Evolutionary conservation across 1,140 invertebrate species (phyloP).

Genomic region (Gerris buenoi): DNA sequence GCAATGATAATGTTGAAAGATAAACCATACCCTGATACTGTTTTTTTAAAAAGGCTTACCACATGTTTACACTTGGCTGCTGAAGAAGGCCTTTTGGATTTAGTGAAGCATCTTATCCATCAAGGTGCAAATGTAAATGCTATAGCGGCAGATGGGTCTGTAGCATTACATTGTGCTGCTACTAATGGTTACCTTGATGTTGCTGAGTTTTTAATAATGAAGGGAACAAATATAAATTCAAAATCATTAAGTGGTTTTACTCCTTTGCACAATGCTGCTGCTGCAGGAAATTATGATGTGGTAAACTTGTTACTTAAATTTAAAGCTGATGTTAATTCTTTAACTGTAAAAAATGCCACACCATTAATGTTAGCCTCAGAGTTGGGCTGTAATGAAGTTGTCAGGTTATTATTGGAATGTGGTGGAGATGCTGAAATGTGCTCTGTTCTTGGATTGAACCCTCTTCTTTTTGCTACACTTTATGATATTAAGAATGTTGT

Average conservation of each 20-base stretch:
- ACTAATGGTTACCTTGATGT: neutral
- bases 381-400: neutral
- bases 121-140: neutral
- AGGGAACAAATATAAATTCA: neutral
- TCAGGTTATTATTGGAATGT: neutral
- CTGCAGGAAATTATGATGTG: neutral
- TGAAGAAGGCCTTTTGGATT: neutral
- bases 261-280: neutral
- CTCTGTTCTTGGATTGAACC: neutral
- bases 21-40: neutral
- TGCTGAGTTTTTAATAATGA: neutral
- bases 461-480: neutral
- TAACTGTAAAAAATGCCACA: neutral
- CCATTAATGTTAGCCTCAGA: neutral
- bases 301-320: neutral
- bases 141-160: neutral
- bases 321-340: neutral
- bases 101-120: neutral
- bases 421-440: neutral
- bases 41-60: neutral
- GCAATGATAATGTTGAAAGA: neutral
- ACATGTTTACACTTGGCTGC: neutral
- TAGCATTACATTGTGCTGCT: neutral
- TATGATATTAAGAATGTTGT: neutral
- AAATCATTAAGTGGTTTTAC: neutral